phyloP scores from a whole-genome alignment of 2,888 invertebrate species.

The Cryptops parisi region DNA sequence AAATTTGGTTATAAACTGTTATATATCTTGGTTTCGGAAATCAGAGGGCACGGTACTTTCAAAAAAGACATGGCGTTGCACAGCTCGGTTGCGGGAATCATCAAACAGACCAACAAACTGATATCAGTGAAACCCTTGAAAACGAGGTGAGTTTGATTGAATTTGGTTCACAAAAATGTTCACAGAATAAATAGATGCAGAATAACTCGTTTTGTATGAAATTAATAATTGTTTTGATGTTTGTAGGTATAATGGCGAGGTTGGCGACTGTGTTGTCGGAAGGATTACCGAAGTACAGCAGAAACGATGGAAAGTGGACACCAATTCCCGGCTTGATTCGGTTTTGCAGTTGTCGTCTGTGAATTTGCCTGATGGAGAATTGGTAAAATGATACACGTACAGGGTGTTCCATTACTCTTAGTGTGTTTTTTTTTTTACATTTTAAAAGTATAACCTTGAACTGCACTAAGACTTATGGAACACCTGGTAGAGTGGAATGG shows the following conservation, averaged over 20 bases:
- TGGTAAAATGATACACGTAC: constrained; percentile 41
- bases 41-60: constrained; percentile 93
- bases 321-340: constrained; percentile 74
- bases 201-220: not conserved
- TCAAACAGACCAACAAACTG: constrained; percentile 87
- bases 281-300: constrained; percentile 88
- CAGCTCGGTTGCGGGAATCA: constrained; percentile 86
- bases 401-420: too few species aligned
- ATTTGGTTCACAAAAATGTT: not conserved
- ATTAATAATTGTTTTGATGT: not conserved
- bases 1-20: too few species aligned
- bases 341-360: constrained; percentile 78
- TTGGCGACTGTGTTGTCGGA: constrained; percentile 94
- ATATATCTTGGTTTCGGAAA: too few species aligned
- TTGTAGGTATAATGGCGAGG: constrained; percentile 47
- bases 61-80: constrained; percentile 59
- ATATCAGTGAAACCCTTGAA: constrained; percentile 83
- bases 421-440: too few species aligned
- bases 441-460: too few species aligned
- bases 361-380: constrained; percentile 90
- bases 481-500: too few species aligned
- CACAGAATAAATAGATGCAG: not conserved
- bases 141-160: constrained; percentile 54
- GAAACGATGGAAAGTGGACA: constrained; percentile 88
- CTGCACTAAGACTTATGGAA: too few species aligned